phyloP scores from a whole-genome alignment of 1,140 invertebrate species.

The Leptinotarsa undecemlineata region DNA sequence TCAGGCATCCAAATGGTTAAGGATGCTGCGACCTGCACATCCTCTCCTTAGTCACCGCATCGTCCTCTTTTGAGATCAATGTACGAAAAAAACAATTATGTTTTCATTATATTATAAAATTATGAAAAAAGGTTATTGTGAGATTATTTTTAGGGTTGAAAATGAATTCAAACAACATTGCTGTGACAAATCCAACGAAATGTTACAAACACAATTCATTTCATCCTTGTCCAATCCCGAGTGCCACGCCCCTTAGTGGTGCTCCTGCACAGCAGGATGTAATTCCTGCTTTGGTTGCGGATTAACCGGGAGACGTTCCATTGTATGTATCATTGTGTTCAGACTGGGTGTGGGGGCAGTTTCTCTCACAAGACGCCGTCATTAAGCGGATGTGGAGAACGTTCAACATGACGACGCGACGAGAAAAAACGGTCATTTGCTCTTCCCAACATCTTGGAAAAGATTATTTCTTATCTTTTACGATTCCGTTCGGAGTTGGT shows the following conservation, averaged over 20 bases:
- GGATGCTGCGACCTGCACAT: no score
- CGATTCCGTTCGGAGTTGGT: no score
- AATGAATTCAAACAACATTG: no score
- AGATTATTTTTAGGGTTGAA: no score
- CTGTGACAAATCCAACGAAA: not conserved
- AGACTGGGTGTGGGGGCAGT: not conserved
- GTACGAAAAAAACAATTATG: no score
- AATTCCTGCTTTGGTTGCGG: not conserved
- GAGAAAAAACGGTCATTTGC: not conserved
- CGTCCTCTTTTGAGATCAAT: no score
- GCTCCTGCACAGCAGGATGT: not conserved
- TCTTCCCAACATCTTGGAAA: not conserved
- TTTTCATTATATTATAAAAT: no score
- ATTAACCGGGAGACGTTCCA: not conserved
- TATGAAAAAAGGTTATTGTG: no score
- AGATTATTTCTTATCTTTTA: not conserved
- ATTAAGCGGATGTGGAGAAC: not conserved
- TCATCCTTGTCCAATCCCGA: not conserved
- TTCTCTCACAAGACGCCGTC: not conserved
- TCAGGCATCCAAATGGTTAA: no score
- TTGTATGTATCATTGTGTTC: not conserved
- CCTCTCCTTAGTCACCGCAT: no score
- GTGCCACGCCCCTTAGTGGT: not conserved
- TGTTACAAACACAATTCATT: not conserved
- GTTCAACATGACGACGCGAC: not conserved